phyloP scores from a whole-genome alignment of 2,888 invertebrate species.

The Habrosyne pyritoides region DNA sequence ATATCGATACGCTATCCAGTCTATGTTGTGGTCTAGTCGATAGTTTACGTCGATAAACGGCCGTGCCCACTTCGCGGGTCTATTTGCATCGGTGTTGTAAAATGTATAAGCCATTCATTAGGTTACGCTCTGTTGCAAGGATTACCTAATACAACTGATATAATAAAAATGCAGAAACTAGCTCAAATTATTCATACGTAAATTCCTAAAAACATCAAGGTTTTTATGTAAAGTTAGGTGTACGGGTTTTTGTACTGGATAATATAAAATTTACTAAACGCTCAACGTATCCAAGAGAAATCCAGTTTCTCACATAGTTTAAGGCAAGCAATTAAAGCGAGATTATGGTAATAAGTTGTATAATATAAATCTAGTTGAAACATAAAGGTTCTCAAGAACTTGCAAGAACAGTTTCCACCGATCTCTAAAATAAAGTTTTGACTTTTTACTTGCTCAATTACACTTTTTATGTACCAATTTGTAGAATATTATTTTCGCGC shows the following conservation, averaged over 20 bases:
- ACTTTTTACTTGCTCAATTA: no score
- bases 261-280: not conserved
- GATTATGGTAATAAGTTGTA: no score
- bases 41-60: conserved; percentile 54
- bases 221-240: not conserved
- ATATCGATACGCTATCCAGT: conserved; percentile 28
- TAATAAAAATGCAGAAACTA: not conserved
- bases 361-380: no score
- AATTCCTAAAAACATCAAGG: not conserved
- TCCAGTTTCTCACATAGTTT: not conserved
- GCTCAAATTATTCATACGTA: not conserved
- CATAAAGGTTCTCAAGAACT: no score
- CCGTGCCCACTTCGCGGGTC: conserved; percentile 50
- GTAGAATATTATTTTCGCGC: no score
- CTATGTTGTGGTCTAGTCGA: conserved; percentile 54
- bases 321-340: no score
- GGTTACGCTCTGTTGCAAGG: conserved; percentile 65
- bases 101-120: conserved; percentile 54
- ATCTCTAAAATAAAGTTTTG: no score
- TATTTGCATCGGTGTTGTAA: conserved; percentile 71
- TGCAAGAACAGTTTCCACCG: no score
- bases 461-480: no score
- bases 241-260: not conserved
- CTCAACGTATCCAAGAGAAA: not conserved
- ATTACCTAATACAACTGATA: conserved; percentile 54